A percentile compares a stretch with the other conserved stretches of the same genome.
These are phyloP conservation scores for Saccostrea cuccullata DNA, from an alignment of 1,140 invertebrate species.

Conservation along the genomic window DNA sequence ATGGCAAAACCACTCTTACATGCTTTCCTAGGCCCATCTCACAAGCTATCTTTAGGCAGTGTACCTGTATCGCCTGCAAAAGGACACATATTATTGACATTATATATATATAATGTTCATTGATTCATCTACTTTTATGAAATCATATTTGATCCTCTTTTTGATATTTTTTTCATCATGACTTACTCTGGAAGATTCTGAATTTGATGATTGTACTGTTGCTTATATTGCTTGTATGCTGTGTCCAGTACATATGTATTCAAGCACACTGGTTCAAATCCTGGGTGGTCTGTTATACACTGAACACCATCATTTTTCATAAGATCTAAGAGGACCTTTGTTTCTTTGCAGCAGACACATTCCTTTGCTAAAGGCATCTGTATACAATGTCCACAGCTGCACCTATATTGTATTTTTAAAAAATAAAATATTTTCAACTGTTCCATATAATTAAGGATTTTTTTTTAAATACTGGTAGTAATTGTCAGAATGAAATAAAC, in stretches of 20 bases:
- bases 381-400: not conserved
- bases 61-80: conserved; percentile 42
- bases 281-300: conserved; percentile 53
- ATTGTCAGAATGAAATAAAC: not conserved
- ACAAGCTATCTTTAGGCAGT: conserved; percentile 43
- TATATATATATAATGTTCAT: not conserved
- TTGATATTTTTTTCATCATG: not conserved
- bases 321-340: not conserved
- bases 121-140: not conserved
- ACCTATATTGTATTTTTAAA: not conserved
- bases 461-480: not conserved
- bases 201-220: conserved; percentile 44
- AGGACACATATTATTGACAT: not conserved
- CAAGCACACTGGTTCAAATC: conserved; percentile 46
- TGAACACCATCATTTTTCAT: not conserved
- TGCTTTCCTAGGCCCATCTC: conserved; percentile 5
- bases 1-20: conserved; percentile 23
- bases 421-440: not conserved
- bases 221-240: conserved; percentile 43
- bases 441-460: not conserved
- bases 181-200: not conserved
- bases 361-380: not conserved
- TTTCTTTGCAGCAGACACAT: conserved; percentile 5
- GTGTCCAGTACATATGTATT: conserved; percentile 46
- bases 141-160: not conserved